Percentiles rank a stretch among this genome's conserved stretches.
Conservation (phyloP, 2,797 vertebrate genomes). For the Bovichtus variegatus region DNA sequence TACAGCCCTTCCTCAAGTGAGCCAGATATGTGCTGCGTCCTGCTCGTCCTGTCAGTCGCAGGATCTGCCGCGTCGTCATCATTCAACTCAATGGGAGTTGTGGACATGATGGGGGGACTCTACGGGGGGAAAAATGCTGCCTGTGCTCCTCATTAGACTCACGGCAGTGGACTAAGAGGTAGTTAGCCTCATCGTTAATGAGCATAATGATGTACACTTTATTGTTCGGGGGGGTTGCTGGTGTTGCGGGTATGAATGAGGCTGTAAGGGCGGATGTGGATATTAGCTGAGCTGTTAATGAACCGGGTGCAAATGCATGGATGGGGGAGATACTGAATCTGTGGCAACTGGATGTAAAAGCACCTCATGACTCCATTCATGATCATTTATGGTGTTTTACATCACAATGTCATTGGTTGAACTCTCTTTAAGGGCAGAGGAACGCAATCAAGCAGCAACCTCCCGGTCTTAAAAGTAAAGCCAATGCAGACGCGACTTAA, state of each 20-base stretch:
- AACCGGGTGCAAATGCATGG: background rate
- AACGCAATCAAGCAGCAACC: background rate
- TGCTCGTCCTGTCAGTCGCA: background rate
- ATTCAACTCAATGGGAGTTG: slow-evolving; percentile 20
- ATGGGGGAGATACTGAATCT: background rate
- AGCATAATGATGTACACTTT: slow-evolving; percentile 22
- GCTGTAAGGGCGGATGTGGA: slow-evolving; percentile 3
- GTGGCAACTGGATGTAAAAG: slow-evolving; percentile 3
- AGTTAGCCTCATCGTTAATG: slow-evolving; percentile 47
- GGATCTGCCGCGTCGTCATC: slow-evolving; percentile 26
- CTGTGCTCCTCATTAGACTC: slow-evolving; percentile 51
- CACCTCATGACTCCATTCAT: background rate
- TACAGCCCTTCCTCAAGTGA: background rate
- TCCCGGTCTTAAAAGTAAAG: no score
- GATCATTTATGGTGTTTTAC: slow-evolving; percentile 5
- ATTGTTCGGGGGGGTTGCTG: background rate
- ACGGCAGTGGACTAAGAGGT: slow-evolving; percentile 53
- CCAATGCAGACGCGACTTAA: no score
- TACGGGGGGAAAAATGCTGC: slow-evolving; percentile 13
- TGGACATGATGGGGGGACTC: slow-evolving; percentile 28
- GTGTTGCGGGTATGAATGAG: slow-evolving; percentile 6
- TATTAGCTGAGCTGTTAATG: slow-evolving; percentile 13
- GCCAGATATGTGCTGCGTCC: background rate
- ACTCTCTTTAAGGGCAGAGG: background rate
- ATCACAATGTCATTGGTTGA: background rate